Percentiles rank a stretch among this genome's conserved stretches.
Evolutionary conservation across 2,113 vertebrate species (phyloP).

Genomic region (Oncorhynchus nerka): DNA sequence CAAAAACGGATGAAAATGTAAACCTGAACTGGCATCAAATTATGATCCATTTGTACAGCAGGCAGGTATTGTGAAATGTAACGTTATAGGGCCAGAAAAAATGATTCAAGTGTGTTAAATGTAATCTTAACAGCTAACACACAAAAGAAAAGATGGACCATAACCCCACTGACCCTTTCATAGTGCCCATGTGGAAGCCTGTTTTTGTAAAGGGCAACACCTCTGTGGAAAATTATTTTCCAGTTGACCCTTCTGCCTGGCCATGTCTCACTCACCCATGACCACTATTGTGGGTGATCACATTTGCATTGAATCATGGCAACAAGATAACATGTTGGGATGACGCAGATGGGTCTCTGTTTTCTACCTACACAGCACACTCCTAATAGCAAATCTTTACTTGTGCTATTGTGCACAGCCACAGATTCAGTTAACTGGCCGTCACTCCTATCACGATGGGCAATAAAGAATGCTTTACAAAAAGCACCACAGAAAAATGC

Average conservation of each 20-base stretch:
- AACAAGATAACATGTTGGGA: neutral
- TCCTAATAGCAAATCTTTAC: neutral
- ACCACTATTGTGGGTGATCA: conserved; percentile 29
- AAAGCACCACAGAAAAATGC: no score
- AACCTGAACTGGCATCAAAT: neutral
- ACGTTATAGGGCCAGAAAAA: neutral
- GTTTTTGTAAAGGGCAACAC: conserved; percentile 14
- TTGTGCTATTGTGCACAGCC: no score
- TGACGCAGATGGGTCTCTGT: neutral
- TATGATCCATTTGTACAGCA: neutral
- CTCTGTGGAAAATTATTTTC: neutral
- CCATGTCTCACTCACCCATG: conserved; percentile 38
- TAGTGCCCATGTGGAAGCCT: neutral
- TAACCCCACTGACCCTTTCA: conserved; percentile 13
- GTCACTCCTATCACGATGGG: no score
- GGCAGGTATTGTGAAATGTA: neutral
- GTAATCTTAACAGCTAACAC: neutral
- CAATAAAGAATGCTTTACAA: no score
- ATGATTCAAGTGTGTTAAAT: no score
- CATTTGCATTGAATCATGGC: conserved; percentile 5
- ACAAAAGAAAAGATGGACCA: neutral
- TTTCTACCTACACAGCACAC: neutral
- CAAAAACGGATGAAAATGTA: neutral
- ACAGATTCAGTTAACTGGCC: neutral
- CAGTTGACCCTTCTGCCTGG: conserved; percentile 12